These are phyloP conservation scores for Lydus trimaculatus DNA, from an alignment of 2,888 invertebrate genomes.

Conservation along the genomic window DNA sequence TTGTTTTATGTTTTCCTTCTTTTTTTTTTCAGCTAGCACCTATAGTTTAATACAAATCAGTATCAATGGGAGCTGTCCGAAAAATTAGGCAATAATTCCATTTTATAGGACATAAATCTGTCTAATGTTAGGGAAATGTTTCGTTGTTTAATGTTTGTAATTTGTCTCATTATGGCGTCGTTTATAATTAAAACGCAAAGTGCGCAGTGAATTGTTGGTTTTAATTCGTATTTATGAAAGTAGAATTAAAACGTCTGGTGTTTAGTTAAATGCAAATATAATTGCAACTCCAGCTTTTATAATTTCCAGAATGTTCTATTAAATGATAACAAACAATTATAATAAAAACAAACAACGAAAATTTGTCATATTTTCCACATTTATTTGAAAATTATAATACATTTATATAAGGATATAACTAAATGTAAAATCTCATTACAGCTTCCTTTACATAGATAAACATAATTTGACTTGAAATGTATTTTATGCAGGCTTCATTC, in stretches of 20 bases:
- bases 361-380: slow-evolving; percentile 6
- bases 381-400: slow-evolving; percentile 1
- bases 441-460: neutral
- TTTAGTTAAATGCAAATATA: slow-evolving; percentile 42
- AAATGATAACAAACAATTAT: slow-evolving; percentile 24
- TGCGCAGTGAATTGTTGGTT: slow-evolving; percentile 33
- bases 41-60: slow-evolving; percentile 15
- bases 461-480: neutral
- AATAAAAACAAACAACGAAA: neutral
- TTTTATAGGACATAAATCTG: slow-evolving; percentile 34
- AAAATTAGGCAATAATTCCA: slow-evolving; percentile 34
- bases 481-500: neutral
- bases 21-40: neutral
- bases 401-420: neutral
- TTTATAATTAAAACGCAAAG: slow-evolving; percentile 41
- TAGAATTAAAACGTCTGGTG: slow-evolving; percentile 38
- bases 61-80: slow-evolving; percentile 21
- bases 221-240: slow-evolving; percentile 50
- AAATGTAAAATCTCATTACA: neutral
- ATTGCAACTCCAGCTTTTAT: slow-evolving; percentile 43
- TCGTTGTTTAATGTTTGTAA: slow-evolving; percentile 33
- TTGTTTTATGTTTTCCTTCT: neutral
- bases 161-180: slow-evolving; percentile 41
- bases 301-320: slow-evolving; percentile 42
- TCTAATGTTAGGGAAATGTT: slow-evolving; percentile 22